Evolutionary conservation across 1,140 invertebrate genomes (phyloP).

Genomic region (Thaumatotibia leucotreta): DNA sequence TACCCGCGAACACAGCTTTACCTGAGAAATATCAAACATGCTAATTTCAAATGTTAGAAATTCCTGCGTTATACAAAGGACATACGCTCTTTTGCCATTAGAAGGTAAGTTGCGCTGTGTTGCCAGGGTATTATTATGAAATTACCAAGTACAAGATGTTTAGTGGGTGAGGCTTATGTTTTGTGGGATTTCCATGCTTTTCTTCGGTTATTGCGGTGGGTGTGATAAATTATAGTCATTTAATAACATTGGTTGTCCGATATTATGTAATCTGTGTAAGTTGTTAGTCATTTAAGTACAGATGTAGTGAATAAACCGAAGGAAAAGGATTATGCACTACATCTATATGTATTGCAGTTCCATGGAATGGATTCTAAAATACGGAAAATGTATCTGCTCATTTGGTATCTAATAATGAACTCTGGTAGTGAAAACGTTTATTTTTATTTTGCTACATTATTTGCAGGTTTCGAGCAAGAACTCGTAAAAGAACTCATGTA

Average conservation of each 20-base stretch:
- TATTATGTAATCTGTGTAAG: background rate
- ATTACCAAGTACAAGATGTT: conserved; percentile 27
- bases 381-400: too few species aligned
- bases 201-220: background rate
- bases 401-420: too few species aligned
- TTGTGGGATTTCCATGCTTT: conserved; percentile 1
- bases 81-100: background rate
- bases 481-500: too few species aligned
- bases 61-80: background rate
- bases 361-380: too few species aligned
- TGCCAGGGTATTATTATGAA: conserved; percentile 44
- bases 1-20: conserved; percentile 46
- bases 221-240: background rate
- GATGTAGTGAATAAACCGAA: too few species aligned
- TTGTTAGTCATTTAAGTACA: background rate
- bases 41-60: background rate
- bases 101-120: conserved; percentile 17
- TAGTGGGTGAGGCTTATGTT: conserved; percentile 3
- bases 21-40: conserved; percentile 37
- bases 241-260: background rate
- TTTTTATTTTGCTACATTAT: too few species aligned
- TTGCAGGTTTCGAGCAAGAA: too few species aligned
- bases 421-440: too few species aligned
- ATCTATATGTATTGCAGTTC: too few species aligned
- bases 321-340: too few species aligned